These are phyloP conservation scores for Brachystomella parvula DNA, from an alignment of 1,140 invertebrate genomes.

Conservation along the genomic window DNA sequence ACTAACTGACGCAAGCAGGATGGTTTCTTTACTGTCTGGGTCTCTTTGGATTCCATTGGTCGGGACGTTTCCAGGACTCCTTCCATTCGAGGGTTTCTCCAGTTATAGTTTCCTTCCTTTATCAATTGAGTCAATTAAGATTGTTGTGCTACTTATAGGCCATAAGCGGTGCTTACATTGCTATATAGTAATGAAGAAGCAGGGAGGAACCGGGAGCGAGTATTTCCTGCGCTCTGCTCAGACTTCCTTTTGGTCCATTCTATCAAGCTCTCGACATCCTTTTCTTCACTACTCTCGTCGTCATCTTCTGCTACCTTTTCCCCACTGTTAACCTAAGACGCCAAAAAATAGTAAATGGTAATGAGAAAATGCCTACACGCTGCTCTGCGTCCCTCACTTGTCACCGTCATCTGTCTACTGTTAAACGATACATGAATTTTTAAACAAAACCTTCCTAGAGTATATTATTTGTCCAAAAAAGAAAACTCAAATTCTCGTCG, in stretches of 20 bases:
- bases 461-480: no score
- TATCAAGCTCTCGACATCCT: no score
- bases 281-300: no score
- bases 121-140: neutral
- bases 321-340: slow-evolving; percentile 1
- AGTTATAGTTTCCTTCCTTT: neutral
- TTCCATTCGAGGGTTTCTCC: slow-evolving; percentile 1
- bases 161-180: neutral
- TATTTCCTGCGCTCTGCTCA: no score
- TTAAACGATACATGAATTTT: no score
- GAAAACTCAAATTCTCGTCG: no score
- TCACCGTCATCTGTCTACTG: no score
- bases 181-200: neutral
- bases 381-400: no score
- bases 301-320: neutral
- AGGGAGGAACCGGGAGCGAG: neutral
- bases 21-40: slow-evolving; percentile 64
- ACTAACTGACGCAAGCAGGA: slow-evolving; percentile 67
- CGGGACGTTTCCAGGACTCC: neutral
- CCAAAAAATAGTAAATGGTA: no score
- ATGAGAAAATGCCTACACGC: no score
- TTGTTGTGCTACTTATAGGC: neutral
- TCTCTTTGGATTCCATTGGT: slow-evolving; percentile 42
- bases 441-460: no score
- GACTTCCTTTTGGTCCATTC: no score